These are phyloP conservation scores for Mechanitis mazaeus DNA, from an alignment of 2,888 invertebrate genomes.

Conservation along the genomic window DNA sequence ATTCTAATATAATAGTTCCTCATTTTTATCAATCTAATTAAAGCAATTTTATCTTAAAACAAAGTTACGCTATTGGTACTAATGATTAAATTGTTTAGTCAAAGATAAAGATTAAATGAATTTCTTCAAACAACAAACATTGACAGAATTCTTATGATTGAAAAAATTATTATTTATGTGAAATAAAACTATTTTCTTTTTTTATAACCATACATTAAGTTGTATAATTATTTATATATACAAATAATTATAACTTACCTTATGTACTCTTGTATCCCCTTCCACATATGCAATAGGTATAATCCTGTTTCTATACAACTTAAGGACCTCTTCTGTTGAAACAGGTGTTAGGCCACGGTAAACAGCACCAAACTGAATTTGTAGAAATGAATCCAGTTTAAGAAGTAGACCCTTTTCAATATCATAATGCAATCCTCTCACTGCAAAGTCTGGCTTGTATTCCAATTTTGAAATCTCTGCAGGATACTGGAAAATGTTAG, in stretches of 20 bases:
- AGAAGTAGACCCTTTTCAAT: constrained; percentile 94
- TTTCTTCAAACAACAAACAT: too few relatives aligned
- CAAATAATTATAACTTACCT: constrained; percentile 66
- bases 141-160: too few relatives aligned
- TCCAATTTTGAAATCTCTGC: constrained; percentile 86
- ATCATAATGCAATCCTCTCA: constrained; percentile 98
- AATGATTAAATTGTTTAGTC: too few relatives aligned
- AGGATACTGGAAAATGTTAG: constrained; percentile 84
- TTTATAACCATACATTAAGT: too few relatives aligned
- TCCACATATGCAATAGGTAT: constrained; percentile 93
- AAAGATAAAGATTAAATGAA: too few relatives aligned
- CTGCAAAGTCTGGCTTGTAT: constrained; percentile 95
- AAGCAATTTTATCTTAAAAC: background rate
- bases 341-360: constrained; percentile 90
- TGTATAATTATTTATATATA: too few relatives aligned
- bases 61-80: background rate
- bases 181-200: too few relatives aligned
- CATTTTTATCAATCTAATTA: too few relatives aligned
- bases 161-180: too few relatives aligned
- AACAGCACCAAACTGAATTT: constrained; percentile 96
- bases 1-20: too few relatives aligned
- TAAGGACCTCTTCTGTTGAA: constrained; percentile 88
- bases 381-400: constrained; percentile 96
- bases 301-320: constrained; percentile 89
- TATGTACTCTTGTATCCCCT: constrained; percentile 82